Evolutionary conservation across 2,888 invertebrate species (phyloP), one percentile per base, ranked within the genome.

Genomic region (Tetrapedia diversipes): DNA sequence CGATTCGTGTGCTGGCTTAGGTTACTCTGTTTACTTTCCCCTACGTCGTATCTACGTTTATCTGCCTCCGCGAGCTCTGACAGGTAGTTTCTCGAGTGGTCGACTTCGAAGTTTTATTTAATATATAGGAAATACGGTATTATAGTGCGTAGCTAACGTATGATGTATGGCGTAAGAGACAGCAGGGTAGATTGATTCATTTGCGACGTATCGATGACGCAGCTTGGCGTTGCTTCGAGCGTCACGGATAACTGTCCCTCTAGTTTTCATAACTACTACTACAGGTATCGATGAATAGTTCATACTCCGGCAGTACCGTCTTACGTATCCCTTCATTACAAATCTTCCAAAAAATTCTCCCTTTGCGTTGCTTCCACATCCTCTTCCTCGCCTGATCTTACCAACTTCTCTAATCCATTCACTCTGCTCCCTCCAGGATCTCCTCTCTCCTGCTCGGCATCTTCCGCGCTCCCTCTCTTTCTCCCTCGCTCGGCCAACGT

Each of bases 381-480:
- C 53, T 22, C 43, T 24, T 22, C 24, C 19, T 34, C 29, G 4
- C 41, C 27, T 7, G 11, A n/a, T 16, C n/a, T 41, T 7, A 0
- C 59, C 2, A 1, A n/a, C 29, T 24, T 24, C 47, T 45, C 60
- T 41, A 34, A 10, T 32, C 47, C 57, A 10, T 19, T 57, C 53
- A 29, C 22, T 53, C 14, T 11, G n/a, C 39, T 19, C 56, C 11
- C 59, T 11, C 53, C 22, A 32, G 24, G 27, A 43, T 27, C 51
- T 43, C 41, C 24, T 71, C 54, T 54, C 56, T 16, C 24, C 27
- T 34, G 22, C 10, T 22, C 45, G 27, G 27, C 34, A 39, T 73
- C 63, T 59, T 57, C 37, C 67, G 19, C 56, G 24, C 47, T 41
- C 41, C 24, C 11, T 19, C 16, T 59, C 54, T 24, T 39, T 39